Conservation (phyloP, 1,140 invertebrate species). For the Phenacoccus solenopsis region DNA sequence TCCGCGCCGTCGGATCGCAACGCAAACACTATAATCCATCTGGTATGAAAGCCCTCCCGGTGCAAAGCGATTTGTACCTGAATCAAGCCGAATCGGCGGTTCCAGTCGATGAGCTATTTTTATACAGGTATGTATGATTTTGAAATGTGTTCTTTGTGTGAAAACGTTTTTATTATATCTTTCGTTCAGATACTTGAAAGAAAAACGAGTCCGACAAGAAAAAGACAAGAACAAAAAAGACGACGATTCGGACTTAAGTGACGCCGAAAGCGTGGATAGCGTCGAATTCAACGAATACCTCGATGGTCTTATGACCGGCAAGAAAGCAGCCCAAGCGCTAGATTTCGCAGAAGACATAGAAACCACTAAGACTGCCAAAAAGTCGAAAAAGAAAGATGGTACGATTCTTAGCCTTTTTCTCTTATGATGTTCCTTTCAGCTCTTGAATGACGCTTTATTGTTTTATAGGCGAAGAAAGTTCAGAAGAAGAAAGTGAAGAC, state of each 20-base stretch:
- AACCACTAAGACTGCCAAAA: constrained; percentile 28
- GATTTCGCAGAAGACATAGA: constrained; percentile 30
- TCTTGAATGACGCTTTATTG: constrained; percentile 18
- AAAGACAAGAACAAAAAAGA: constrained; percentile 28
- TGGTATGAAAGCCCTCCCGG: constrained; percentile 45
- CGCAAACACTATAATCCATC: constrained; percentile 46
- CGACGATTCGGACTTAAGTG: constrained; percentile 43
- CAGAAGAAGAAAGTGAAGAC: constrained; percentile 23
- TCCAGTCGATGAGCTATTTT: constrained; percentile 68
- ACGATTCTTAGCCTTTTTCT: too few relatives aligned
- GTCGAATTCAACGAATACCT: constrained; percentile 81
- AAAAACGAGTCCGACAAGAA: constrained; percentile 28
- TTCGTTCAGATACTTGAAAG: constrained; percentile 30
- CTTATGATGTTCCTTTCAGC: constrained; percentile 22
- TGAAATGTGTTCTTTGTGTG: constrained; percentile 28
- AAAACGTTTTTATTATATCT: constrained; percentile 27
- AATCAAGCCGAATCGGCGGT: constrained; percentile 52
- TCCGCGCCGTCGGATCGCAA: constrained; percentile 41
- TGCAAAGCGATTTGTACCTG: constrained; percentile 55
- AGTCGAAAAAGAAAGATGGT: constrained; percentile 30
- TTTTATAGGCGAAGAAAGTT: too few relatives aligned
- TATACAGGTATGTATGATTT: constrained; percentile 48
- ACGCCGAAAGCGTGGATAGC: constrained; percentile 69
- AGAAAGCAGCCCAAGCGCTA: constrained; percentile 33
- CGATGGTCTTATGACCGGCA: constrained; percentile 42